Conservation (phyloP, 2,113 vertebrate genomes). For the cattle (Bos taurus) region ARS-UCD2.0 NC_037349.1:56895501-56896000, state of each 20-base stretch:
- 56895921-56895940: background rate
- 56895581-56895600: background rate
- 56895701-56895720: background rate
- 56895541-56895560: background rate
- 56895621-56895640: background rate
- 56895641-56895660: background rate
- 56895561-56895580: background rate
- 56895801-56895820: background rate
- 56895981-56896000: background rate
- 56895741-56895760: background rate
- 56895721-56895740: background rate
- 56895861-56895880: background rate
- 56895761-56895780: background rate
- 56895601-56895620: background rate
- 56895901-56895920: background rate
- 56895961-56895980: background rate
- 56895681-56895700: background rate
- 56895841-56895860: background rate
- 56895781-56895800: background rate
- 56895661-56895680: background rate
- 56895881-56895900: background rate
- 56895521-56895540: background rate
- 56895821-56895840: background rate
- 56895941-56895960: background rate
- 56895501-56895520: background rate